These are phyloP conservation scores for Agrilus cyanescens DNA, from an alignment of 2,888 invertebrate species.

Conservation along the genomic window DNA sequence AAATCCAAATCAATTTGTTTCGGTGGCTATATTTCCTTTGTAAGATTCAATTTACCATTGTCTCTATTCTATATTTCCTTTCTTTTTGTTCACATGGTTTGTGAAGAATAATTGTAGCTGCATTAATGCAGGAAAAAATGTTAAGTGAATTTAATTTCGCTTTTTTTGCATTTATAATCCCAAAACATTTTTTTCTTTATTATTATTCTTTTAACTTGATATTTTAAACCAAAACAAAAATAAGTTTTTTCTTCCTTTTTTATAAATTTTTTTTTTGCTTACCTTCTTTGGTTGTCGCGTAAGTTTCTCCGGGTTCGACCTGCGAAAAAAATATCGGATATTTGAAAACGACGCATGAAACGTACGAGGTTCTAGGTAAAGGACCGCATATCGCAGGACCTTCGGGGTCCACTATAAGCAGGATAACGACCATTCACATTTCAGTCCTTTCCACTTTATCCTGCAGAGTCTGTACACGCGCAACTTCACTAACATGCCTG, in stretches of 20 bases:
- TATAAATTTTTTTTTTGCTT: conserved; percentile 25
- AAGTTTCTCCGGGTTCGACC: conserved; percentile 59
- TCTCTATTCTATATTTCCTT: background rate
- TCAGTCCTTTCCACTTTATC: too few species aligned
- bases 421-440: conserved; percentile 53
- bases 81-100: background rate
- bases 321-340: conserved; percentile 29
- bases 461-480: too few species aligned
- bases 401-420: conserved; percentile 48
- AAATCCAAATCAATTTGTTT: too few species aligned
- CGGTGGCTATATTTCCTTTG: background rate
- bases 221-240: too few species aligned
- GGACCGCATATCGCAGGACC: conserved; percentile 32
- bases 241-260: too few species aligned
- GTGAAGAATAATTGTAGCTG: background rate
- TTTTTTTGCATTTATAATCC: too few species aligned
- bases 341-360: conserved; percentile 33
- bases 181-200: too few species aligned
- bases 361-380: conserved; percentile 29
- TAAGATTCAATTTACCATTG: background rate
- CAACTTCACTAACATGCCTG: too few species aligned
- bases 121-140: too few species aligned
- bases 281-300: conserved; percentile 85
- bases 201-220: too few species aligned
- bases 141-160: too few species aligned